Evolutionary conservation across 2,113 vertebrate species (phyloP).

Genomic region (Anoplopoma fimbria): DNA sequence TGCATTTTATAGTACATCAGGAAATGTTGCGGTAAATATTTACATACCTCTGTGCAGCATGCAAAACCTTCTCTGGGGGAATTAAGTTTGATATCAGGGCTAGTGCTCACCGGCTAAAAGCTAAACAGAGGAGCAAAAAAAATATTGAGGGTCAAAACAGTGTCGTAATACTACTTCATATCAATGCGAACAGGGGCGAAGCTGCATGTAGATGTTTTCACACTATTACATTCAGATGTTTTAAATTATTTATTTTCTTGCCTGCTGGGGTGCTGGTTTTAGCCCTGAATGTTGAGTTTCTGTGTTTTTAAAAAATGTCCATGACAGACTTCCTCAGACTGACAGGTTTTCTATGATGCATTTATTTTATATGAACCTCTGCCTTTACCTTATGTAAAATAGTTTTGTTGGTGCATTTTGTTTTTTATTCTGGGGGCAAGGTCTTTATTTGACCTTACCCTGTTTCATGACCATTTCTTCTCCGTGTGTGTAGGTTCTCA

Average conservation of each 20-base stretch:
- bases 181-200: background rate
- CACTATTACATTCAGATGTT: background rate
- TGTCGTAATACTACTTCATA: background rate
- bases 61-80: background rate
- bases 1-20: background rate
- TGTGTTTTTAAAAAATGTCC: background rate
- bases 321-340: background rate
- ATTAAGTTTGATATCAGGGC: background rate
- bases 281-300: background rate
- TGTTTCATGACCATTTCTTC: background rate
- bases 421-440: background rate
- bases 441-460: background rate
- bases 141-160: background rate
- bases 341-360: background rate
- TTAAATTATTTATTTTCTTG: background rate
- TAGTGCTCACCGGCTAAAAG: background rate
- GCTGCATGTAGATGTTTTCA: background rate
- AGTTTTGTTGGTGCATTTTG: background rate
- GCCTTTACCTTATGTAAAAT: background rate
- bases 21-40: background rate
- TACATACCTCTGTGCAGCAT: background rate
- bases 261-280: background rate
- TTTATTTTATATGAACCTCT: background rate
- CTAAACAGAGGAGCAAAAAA: background rate
- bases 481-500: constrained; percentile 72